Percentiles rank a stretch among this genome's conserved stretches.
phyloP scores from a whole-genome alignment of 2,113 vertebrate species.

The Thermophis baileyi region DNA sequence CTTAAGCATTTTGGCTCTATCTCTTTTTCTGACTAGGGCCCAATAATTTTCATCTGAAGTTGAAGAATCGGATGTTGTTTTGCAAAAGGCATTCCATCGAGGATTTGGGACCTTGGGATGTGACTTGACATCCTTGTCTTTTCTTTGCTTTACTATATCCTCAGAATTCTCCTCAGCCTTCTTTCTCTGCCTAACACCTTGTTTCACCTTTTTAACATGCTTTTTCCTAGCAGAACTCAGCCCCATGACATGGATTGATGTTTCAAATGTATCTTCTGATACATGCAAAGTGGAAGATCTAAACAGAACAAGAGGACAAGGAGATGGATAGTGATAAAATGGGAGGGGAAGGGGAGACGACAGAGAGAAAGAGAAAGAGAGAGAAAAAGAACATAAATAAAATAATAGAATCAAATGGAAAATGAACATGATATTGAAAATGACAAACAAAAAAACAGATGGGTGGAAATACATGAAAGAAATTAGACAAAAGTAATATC shows the following conservation, averaged over 20 bases:
- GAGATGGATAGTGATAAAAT: constrained; percentile 58
- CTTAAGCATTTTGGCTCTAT: constrained; percentile 73
- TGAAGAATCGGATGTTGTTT: constrained; percentile 69
- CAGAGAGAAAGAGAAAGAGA: constrained; percentile 61
- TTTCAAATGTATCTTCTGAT: constrained; percentile 79
- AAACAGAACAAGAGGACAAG: constrained; percentile 64
- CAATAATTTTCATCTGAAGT: constrained; percentile 76
- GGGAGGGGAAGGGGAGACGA: constrained; percentile 50
- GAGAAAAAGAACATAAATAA: constrained; percentile 49
- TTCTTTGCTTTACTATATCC: constrained; percentile 61
- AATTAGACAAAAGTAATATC: constrained; percentile 50
- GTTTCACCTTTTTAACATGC: constrained; percentile 79
- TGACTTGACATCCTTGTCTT: constrained; percentile 54
- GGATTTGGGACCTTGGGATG: constrained; percentile 59
- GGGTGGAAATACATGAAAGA: constrained; percentile 30
- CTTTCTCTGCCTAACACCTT: constrained; percentile 76
- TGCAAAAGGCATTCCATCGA: constrained; percentile 53
- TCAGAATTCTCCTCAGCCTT: constrained; percentile 65
- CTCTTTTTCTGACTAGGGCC: constrained; percentile 80
- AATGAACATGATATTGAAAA: constrained; percentile 19
- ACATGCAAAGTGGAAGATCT: constrained; percentile 79
- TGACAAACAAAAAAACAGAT: constrained; percentile 30
- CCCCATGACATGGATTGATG: constrained; percentile 67
- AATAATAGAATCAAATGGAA: constrained; percentile 50
- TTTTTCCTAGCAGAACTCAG: constrained; percentile 70